Evolutionary conservation across 2,888 invertebrate species (phyloP).

Genomic region (Nemurella pictetii): DNA sequence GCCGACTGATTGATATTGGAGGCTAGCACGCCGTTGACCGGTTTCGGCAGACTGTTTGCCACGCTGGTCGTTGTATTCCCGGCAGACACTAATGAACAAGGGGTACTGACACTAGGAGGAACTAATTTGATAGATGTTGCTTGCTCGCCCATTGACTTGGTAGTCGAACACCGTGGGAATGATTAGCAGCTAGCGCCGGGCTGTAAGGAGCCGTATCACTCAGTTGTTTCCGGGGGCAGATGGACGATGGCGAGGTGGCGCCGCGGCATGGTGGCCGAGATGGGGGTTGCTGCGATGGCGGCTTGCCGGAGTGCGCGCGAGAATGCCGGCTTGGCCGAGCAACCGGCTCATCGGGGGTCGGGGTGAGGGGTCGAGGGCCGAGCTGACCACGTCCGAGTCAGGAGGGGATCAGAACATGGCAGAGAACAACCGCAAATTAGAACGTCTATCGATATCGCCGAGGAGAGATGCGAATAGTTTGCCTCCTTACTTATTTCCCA

Average conservation of each 20-base stretch:
- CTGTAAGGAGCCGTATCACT: not conserved
- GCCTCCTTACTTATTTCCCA: not conserved
- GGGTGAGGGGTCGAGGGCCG: conserved; percentile 40
- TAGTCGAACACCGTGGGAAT: conserved; percentile 36
- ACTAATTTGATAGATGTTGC: conserved; percentile 23
- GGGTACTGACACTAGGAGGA: conserved; percentile 21
- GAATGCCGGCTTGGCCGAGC: not conserved
- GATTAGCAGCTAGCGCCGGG: conserved; percentile 39
- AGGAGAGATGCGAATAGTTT: not conserved
- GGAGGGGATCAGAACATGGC: not conserved
- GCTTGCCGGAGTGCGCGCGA: conserved; percentile 38
- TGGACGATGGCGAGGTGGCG: not conserved
- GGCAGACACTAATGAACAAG: not conserved
- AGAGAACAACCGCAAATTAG: not conserved
- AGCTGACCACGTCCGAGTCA: not conserved
- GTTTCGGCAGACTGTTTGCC: conserved; percentile 24
- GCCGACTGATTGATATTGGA: not conserved
- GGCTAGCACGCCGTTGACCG: not conserved
- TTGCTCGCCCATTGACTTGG: conserved; percentile 36
- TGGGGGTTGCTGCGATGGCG: conserved; percentile 26
- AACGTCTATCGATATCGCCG: not conserved
- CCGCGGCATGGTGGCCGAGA: conserved; percentile 15
- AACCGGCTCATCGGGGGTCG: conserved; percentile 46
- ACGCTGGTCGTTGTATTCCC: not conserved
- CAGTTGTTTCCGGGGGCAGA: not conserved